Conservation (phyloP, 2,113 vertebrate species). For the Chloropsis hardwickii region DNA sequence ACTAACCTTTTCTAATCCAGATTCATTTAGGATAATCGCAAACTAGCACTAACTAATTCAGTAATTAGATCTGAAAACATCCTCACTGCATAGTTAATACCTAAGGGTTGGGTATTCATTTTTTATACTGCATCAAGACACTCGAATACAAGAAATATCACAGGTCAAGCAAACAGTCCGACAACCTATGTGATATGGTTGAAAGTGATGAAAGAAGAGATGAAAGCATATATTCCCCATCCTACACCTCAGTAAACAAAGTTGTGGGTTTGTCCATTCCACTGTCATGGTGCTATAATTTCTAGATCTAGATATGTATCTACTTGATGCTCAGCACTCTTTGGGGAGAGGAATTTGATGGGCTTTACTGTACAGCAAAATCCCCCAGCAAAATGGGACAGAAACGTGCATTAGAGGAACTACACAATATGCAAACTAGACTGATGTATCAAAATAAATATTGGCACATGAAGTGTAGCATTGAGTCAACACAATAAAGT, state of each 20-base stretch:
- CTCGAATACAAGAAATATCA: not conserved
- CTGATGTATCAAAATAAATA: not conserved
- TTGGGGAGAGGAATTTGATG: not conserved
- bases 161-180: not conserved
- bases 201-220: not conserved
- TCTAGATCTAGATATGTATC: not conserved
- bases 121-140: not conserved
- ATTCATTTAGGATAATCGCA: not conserved
- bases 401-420: not conserved
- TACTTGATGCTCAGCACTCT: not conserved
- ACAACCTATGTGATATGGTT: not conserved
- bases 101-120: not conserved
- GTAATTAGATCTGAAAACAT: constrained; percentile 4
- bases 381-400: not conserved
- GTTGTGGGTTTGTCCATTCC: not conserved
- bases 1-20: constrained; percentile 30
- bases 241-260: not conserved
- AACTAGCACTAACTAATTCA: not conserved
- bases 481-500: not conserved
- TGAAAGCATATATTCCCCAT: not conserved
- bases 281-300: not conserved
- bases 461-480: not conserved
- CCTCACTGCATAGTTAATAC: not conserved
- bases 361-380: not conserved
- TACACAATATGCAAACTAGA: not conserved